Conservation (phyloP, 2,888 invertebrate species). For the Lochmaea crataegi region DNA sequence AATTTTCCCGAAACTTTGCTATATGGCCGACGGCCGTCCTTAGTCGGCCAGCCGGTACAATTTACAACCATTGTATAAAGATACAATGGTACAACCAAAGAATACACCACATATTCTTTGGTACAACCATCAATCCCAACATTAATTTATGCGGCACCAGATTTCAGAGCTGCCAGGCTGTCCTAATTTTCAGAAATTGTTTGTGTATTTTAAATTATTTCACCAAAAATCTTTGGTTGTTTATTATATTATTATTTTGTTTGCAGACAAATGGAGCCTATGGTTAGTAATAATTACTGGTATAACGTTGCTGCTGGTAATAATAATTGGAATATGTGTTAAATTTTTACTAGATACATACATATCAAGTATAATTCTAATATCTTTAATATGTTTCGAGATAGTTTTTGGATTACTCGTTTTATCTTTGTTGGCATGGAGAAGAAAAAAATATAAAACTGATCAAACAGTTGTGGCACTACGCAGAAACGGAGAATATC, state of each 20-base stretch:
- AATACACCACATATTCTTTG: too few relatives aligned
- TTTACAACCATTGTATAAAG: too few relatives aligned
- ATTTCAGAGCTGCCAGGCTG: too few relatives aligned
- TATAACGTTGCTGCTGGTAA: slow-evolving; percentile 38
- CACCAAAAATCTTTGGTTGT: neutral
- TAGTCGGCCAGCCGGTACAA: too few relatives aligned
- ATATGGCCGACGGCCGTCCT: too few relatives aligned
- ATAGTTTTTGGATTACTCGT: slow-evolving; percentile 35
- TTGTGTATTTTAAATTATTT: too few relatives aligned
- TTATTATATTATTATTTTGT: neutral
- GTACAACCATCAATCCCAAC: too few relatives aligned
- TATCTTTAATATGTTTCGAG: slow-evolving; percentile 40
- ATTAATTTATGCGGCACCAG: too few relatives aligned
- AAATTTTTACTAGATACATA: slow-evolving; percentile 36
- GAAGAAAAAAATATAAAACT: slow-evolving; percentile 30
- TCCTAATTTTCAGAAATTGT: too few relatives aligned
- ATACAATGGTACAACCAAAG: too few relatives aligned
- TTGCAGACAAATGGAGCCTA: slow-evolving; percentile 40
- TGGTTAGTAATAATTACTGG: slow-evolving; percentile 39
- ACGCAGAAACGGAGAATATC: slow-evolving; percentile 39
- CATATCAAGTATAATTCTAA: slow-evolving; percentile 41
- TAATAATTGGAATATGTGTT: slow-evolving; percentile 39
- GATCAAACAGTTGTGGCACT: slow-evolving; percentile 13
- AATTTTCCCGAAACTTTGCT: too few relatives aligned
- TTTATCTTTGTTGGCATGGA: slow-evolving; percentile 28